Evolutionary conservation across 2,888 invertebrate species (phyloP).

Genomic region (Rotaria sp.): DNA sequence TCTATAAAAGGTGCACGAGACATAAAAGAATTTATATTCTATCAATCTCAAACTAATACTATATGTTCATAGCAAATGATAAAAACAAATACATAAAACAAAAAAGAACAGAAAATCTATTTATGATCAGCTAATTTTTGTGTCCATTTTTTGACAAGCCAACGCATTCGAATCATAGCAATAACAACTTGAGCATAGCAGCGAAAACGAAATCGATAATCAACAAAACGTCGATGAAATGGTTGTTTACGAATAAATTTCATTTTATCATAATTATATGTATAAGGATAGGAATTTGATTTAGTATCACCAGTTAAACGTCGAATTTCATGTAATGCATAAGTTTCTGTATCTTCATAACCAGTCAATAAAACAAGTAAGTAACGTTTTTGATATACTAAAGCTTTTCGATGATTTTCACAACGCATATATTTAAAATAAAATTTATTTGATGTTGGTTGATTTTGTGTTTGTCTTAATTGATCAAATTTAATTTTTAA

Average conservation of each 20-base stretch:
- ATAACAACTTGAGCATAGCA: neutral
- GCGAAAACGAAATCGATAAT: constrained; percentile 9
- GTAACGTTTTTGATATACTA: constrained; percentile 83
- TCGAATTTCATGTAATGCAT: constrained; percentile 2
- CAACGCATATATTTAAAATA: constrained; percentile 60
- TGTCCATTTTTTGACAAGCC: neutral
- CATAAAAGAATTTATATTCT: too few species aligned
- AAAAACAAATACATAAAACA: neutral
- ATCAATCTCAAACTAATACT: neutral
- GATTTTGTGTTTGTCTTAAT: neutral
- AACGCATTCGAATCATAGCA: neutral
- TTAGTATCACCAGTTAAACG: neutral
- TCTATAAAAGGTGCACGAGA: too few species aligned
- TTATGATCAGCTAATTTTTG: neutral
- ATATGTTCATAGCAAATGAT: neutral
- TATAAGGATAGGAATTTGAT: neutral
- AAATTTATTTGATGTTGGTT: neutral
- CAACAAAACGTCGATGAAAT: neutral
- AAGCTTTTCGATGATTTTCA: constrained; percentile 76
- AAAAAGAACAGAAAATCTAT: neutral
- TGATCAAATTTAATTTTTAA: neutral
- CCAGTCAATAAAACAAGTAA: constrained; percentile 65
- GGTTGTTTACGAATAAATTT: neutral
- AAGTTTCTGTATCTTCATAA: constrained; percentile 58
- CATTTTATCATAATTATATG: neutral